Conservation (phyloP, 2,113 vertebrate genomes). For the Thunnus thynnus region DNA sequence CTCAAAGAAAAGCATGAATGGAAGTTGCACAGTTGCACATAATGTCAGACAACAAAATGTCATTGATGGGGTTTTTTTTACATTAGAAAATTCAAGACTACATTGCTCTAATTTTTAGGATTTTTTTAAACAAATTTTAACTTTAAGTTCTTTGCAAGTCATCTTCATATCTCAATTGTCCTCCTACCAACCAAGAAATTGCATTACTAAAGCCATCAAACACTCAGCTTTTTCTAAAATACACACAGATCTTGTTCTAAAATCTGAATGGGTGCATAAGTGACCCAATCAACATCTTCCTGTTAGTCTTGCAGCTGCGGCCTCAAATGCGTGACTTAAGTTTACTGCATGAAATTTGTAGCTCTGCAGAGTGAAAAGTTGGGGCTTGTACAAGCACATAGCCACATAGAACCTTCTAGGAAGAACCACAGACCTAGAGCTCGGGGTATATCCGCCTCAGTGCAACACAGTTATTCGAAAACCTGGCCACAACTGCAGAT, state of each 20-base stretch:
- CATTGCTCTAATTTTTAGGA: background rate
- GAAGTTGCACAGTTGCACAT: slow-evolving; percentile 21
- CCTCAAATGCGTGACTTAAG: slow-evolving; percentile 18
- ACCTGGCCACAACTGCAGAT: slow-evolving; percentile 75
- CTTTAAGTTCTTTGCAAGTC: background rate
- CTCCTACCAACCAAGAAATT: background rate
- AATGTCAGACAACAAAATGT: background rate
- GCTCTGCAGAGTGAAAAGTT: slow-evolving; percentile 51
- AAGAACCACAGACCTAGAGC: slow-evolving; percentile 83
- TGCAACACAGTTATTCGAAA: slow-evolving; percentile 75
- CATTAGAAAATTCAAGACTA: background rate
- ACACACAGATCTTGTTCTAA: background rate
- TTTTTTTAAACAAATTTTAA: background rate
- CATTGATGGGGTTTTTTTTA: slow-evolving; percentile 6
- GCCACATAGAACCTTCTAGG: slow-evolving; percentile 80
- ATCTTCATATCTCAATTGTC: background rate
- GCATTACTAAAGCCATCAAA: background rate
- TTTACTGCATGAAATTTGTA: slow-evolving; percentile 36
- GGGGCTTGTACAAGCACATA: slow-evolving; percentile 13
- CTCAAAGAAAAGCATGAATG: slow-evolving; percentile 74
- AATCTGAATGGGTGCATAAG: slow-evolving; percentile 5
- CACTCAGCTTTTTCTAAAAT: background rate
- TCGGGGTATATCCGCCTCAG: slow-evolving; percentile 75
- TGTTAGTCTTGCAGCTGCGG: slow-evolving; percentile 29
- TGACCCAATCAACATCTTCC: slow-evolving; percentile 8